These are phyloP conservation scores for rabbit (Oryctolagus cuniculus) DNA, from an alignment of 2,113 vertebrate genomes.

Conservation along the genomic window DNA sequence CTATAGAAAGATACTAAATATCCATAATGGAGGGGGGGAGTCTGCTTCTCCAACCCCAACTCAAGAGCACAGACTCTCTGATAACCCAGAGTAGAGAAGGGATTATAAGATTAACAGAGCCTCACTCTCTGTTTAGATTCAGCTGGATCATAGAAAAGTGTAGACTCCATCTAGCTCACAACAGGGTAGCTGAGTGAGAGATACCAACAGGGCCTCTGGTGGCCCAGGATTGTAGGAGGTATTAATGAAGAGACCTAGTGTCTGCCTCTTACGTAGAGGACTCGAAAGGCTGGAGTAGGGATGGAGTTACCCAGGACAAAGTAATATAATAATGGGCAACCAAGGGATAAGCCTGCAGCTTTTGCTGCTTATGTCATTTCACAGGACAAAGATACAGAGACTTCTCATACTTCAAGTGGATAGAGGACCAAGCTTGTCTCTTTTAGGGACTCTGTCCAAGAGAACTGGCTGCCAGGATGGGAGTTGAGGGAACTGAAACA, in stretches of 20 bases:
- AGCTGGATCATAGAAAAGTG: neutral
- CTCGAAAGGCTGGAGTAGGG: too few species aligned
- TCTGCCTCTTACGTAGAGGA: neutral
- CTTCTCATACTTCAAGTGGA: neutral
- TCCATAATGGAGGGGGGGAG: neutral
- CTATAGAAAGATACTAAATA: neutral
- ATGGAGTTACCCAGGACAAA: accelerated
- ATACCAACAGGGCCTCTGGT: accelerated
- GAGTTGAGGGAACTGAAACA: neutral
- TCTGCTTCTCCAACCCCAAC: neutral
- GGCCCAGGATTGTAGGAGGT: neutral
- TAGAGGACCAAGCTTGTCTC: neutral
- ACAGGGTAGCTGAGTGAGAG: neutral
- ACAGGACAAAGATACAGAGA: neutral
- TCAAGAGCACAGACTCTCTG: neutral
- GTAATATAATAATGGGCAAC: neutral
- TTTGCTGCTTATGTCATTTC: neutral
- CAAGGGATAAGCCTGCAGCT: accelerated
- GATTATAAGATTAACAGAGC: neutral
- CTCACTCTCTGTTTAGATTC: neutral
- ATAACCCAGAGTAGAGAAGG: neutral
- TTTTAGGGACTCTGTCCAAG: neutral
- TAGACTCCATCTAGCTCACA: accelerated
- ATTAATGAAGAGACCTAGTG: neutral
- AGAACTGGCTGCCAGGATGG: neutral